A percentile compares a stretch with the other conserved stretches of the same genome.
These are phyloP conservation scores for Drosophila antonietae DNA, from an alignment of 2,888 invertebrate genomes.

Conservation along the genomic window DNA sequence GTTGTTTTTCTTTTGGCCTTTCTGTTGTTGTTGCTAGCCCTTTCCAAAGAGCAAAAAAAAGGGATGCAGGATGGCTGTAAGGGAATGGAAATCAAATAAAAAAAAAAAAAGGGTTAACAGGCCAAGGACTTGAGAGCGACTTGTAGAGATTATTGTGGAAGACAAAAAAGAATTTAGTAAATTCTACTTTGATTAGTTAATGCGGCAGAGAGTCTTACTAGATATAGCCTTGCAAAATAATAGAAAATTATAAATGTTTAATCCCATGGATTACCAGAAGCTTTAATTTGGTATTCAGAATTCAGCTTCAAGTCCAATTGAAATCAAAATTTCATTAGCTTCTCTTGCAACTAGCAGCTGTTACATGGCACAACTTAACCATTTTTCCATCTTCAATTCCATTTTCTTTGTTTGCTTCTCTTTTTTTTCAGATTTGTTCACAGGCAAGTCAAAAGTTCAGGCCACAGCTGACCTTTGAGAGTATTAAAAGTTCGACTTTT, in stretches of 20 bases:
- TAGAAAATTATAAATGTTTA: not conserved
- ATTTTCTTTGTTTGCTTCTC: too few relatives aligned
- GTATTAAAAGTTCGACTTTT: slow-evolving; percentile 29
- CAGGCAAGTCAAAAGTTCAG: not conserved
- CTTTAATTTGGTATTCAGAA: not conserved
- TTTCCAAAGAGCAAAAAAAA: not conserved
- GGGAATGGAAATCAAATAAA: not conserved
- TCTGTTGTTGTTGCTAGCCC: slow-evolving; percentile 8
- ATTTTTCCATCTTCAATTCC: not conserved
- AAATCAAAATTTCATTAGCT: not conserved
- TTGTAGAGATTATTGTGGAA: not conserved
- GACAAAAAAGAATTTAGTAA: not conserved
- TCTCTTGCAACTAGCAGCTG: not conserved
- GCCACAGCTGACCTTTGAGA: slow-evolving; percentile 13
- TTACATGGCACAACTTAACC: not conserved
- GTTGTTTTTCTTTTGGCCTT: slow-evolving; percentile 47
- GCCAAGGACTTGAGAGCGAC: not conserved
- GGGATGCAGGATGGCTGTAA: not conserved
- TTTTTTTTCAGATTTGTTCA: too few relatives aligned
- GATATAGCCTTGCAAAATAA: not conserved
- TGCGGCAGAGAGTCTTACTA: not conserved
- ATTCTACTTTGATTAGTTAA: not conserved
- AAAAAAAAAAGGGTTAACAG: not conserved
- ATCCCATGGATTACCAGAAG: not conserved
- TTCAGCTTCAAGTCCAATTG: too few relatives aligned